Conservation (phyloP, 2,888 invertebrate species). For the Criorhina ranunculi region DNA sequence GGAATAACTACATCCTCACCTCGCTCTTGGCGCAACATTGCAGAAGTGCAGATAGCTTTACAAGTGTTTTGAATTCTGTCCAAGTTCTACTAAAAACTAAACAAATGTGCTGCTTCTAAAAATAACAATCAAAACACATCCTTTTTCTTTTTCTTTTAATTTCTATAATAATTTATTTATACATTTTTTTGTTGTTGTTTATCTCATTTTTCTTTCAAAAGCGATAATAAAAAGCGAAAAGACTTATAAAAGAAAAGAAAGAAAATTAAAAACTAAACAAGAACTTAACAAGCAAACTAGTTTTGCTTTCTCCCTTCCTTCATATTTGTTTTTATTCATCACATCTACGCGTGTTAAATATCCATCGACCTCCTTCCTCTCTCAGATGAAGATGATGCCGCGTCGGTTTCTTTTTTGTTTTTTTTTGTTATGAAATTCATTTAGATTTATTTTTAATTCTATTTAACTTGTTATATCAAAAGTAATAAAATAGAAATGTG, state of each 20-base stretch:
- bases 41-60: too few species aligned
- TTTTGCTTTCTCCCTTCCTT: not conserved
- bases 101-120: too few species aligned
- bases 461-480: conserved; percentile 65
- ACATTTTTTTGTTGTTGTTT: conserved; percentile 56
- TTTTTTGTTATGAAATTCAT: conserved; percentile 40
- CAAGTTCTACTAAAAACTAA: too few species aligned
- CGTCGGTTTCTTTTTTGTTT: not conserved
- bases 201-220: conserved; percentile 53
- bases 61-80: too few species aligned
- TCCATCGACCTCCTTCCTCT: not conserved
- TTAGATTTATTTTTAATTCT: conserved; percentile 41
- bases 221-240: conserved; percentile 56
- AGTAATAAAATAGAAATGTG: conserved; percentile 76
- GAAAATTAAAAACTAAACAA: conserved; percentile 38
- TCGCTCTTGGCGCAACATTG: too few species aligned
- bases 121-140: too few species aligned
- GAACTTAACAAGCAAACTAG: conserved; percentile 45
- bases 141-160: conserved; percentile 32
- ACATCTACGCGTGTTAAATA: too few species aligned
- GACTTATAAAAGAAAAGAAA: conserved; percentile 46
- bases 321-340: conserved; percentile 9
- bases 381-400: conserved; percentile 14
- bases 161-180: conserved; percentile 74
- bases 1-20: too few species aligned